Evolutionary conservation across 2,797 vertebrate species (phyloP), one percentile per base, ranked within the genome.

Genomic region (Melanotaenia parkinsoni): DNA sequence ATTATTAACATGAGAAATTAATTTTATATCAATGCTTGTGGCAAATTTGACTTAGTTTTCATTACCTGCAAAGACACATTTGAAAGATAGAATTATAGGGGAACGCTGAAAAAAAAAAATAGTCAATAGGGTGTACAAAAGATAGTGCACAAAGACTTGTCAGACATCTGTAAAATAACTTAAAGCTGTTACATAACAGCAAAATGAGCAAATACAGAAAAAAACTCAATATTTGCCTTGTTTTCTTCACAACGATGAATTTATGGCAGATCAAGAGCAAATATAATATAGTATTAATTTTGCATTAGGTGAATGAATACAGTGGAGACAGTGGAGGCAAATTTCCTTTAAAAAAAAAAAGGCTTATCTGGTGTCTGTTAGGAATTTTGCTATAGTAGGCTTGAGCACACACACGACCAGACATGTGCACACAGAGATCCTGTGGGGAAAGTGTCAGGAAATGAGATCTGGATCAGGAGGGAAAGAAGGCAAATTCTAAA

Each of bases 401-500:
- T 54, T 58, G 58, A 47, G 71, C 74, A 73, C 69, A 76, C 64
- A 77, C 58, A 69, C n/a, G 68, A 59, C 63, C 10, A 11, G 59
- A 79, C 61, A 61, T 47, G 16, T 43, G 56, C 53, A 26, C 76
- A 61, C 51, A 9, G 30, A 51, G 81, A 24, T 82, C 83, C 84
- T 70, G 9, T 8, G 67, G 81, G 81, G 59, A 20, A 51, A 78
- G 74, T 75, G 86, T 84, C 87, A 86, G 89, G 89, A 91, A 91
- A 91, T 91, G 73, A 88, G 88, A 78, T 86, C 73, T 70, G 74
- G 72, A 83, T 87, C 76, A 66, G 74, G 69, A 78, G 71, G 63
- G 60, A 75, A 87, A 83, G 79, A 86, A 88, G 79, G 70, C 70
- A 63, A 82, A 81, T 74, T 87, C 73, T 86, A 84, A 86, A 88